Percentiles rank a stretch among this genome's conserved stretches.
Evolutionary conservation across 2,113 vertebrate genomes (phyloP).

Genomic region (Podocnemis expansa): DNA sequence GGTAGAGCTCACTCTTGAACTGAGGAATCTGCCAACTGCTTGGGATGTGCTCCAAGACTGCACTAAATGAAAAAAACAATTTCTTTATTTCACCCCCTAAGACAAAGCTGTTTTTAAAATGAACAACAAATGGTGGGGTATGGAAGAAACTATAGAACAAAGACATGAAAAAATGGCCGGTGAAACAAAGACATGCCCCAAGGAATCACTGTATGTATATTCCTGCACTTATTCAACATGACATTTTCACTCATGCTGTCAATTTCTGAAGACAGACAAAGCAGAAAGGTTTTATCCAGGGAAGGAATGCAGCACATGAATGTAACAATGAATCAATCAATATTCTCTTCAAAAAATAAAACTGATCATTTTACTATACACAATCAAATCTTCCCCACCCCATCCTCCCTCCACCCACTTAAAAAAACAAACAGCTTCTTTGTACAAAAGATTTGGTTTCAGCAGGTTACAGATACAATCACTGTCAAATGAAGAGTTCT

Average conservation of each 20-base stretch:
- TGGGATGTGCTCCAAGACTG: background rate
- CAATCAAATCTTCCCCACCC: background rate
- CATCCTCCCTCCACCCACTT: background rate
- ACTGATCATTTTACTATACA: background rate
- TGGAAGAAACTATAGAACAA: background rate
- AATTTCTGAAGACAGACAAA: background rate
- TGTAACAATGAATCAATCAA: background rate
- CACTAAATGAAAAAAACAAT: background rate
- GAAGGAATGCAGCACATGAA: rapidly evolving
- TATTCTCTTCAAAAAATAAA: conserved; percentile 5
- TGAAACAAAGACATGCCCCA: background rate
- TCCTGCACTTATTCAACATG: conserved; percentile 27
- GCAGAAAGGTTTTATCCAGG: background rate
- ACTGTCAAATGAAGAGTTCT: background rate
- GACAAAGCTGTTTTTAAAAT: background rate
- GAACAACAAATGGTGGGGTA: background rate
- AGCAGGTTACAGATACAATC: conserved; percentile 32
- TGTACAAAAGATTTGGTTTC: background rate
- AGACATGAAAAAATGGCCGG: background rate
- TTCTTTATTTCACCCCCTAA: background rate
- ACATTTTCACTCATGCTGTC: background rate
- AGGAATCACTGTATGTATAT: rapidly evolving
- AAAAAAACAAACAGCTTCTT: background rate
- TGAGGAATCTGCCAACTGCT: too few species aligned
- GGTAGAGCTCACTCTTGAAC: too few species aligned